Percentiles rank a stretch among this genome's conserved stretches.
Evolutionary conservation across 2,797 vertebrate genomes (phyloP).

Genomic region (Dromococcyx pavoninus): DNA sequence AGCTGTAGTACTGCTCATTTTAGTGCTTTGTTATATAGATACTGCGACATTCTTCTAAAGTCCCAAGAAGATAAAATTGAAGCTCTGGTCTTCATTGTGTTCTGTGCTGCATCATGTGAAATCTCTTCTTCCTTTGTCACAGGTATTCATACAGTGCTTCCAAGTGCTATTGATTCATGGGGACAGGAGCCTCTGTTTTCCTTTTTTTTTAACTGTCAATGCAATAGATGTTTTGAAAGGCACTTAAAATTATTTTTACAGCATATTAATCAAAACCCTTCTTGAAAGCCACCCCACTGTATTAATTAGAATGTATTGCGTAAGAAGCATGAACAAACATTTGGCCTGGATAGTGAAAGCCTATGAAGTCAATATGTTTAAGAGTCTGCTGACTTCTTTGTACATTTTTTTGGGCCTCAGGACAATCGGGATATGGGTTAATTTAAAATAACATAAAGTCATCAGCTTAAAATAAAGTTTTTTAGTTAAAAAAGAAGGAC

Average conservation of each 20-base stretch:
- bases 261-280: not conserved
- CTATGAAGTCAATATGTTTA: not conserved
- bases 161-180: rapidly evolving
- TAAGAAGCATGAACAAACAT: not conserved
- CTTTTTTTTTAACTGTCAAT: not conserved
- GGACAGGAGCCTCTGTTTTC: not conserved
- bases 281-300: not conserved
- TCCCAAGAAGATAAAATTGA: not conserved
- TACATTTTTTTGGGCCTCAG: not conserved
- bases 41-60: not conserved
- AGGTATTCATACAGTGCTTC: not conserved
- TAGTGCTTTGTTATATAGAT: not conserved
- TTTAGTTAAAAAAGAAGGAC: not conserved
- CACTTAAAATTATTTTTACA: not conserved
- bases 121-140: not conserved
- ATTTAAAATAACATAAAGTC: constrained; percentile 2
- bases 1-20: not conserved
- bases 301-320: not conserved
- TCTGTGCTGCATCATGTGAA: not conserved
- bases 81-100: not conserved
- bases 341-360: not conserved
- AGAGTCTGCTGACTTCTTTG: not conserved
- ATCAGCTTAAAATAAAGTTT: not conserved
- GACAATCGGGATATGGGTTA: not conserved
- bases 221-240: not conserved